Evolutionary conservation across 2,113 vertebrate species (phyloP), one percentile per base, ranked within the genome.

Genomic region (Carettochelys insculpta): DNA sequence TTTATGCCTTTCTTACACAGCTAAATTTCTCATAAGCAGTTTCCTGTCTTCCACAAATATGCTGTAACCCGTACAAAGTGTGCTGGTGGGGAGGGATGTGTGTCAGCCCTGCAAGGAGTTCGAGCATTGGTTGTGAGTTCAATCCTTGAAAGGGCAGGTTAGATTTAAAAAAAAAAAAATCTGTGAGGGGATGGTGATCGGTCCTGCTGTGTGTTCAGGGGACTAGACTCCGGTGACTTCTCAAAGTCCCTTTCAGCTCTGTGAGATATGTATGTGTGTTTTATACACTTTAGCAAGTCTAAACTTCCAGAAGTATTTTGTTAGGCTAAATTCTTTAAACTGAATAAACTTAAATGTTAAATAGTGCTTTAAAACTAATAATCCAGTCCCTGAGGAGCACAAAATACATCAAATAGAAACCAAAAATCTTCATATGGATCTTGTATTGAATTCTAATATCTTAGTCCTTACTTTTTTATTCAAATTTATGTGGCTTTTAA

Each of bases 1-100:
- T 38, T 20, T 11, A 4, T 48, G 65, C 68, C 80, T 53, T 48
- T 87, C 17, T 65, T n/a, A n/a, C n/a, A 31, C 4, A 53, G 6
- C 48, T 76, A 41, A 92, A 65, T 85, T 85, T 5, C 2, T 87
- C 22, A 10, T 68, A 17, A 61, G 43, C 3, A 71, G 25, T 88
- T 73, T 82, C 4, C 41, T 80, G 14, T 50, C 0, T 54, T 86
- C 83, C 1, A 0, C 17, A 76, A 27, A 22, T 71, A 0, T 38
- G 3, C 2, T 2, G 3, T 85, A n/a, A 4, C 19, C 45, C 83
- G 3, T 76, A 78, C 43, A 24, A 5, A 45, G 47, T 25, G 14
- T 51, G 20, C 84, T n/a, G n/a, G n/a, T n/a, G n/a, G n/a, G n/a
- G n/a, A n/a, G n/a, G n/a, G n/a, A n/a, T n/a, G n/a, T n/a, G n/a